A percentile compares a stretch with the other conserved stretches of the same genome.
phyloP scores from a whole-genome alignment of 2,797 vertebrate genomes.

The Spinus olivaceus region DNA sequence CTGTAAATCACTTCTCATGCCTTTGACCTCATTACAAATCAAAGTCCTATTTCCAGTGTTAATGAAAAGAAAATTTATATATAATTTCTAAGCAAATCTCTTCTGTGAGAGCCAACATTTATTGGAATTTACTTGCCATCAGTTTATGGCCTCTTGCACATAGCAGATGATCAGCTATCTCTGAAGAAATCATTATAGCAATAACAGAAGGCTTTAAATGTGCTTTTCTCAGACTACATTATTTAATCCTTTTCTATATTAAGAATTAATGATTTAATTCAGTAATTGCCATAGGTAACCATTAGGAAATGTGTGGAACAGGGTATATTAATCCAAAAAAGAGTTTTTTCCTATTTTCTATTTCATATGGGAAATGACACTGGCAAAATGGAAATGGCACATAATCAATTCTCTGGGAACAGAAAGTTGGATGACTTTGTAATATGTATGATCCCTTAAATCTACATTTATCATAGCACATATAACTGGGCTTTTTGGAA shows the following conservation, averaged over 20 bases:
- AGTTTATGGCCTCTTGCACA: not conserved
- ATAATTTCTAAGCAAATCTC: slow-evolving; percentile 14
- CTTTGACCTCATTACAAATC: slow-evolving; percentile 48
- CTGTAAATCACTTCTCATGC: slow-evolving; percentile 36
- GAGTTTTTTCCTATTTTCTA: not conserved
- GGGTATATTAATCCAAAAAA: not conserved
- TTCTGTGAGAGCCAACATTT: not conserved
- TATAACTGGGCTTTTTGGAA: not conserved
- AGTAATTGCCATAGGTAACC: not conserved
- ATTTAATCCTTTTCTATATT: not conserved
- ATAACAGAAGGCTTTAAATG: not conserved
- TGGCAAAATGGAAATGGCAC: not conserved
- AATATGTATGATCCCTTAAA: not conserved
- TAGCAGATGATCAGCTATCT: not conserved
- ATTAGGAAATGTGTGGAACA: not conserved
- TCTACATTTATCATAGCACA: not conserved
- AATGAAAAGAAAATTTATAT: slow-evolving; percentile 30
- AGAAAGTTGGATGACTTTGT: not conserved
- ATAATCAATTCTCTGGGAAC: not conserved
- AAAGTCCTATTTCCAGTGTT: not conserved
- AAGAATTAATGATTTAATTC: not conserved
- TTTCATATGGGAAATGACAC: not conserved
- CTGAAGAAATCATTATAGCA: not conserved
- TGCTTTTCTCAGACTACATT: not conserved
- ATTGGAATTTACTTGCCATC: not conserved